These are phyloP conservation scores for Neuroterus valhalla DNA, from an alignment of 1,140 invertebrate genomes.

Conservation along the genomic window DNA sequence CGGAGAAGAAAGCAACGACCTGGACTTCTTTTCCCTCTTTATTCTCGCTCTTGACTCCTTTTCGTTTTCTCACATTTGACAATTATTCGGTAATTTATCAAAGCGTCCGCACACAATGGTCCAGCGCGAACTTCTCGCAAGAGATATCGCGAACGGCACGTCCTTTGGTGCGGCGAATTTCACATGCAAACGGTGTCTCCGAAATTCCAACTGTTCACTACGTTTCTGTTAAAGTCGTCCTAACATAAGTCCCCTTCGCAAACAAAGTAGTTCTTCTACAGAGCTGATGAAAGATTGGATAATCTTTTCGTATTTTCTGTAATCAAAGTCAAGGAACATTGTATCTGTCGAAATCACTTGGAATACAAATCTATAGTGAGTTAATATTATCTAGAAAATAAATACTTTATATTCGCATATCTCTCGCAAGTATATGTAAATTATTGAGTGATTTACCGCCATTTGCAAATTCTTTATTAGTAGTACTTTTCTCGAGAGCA, in stretches of 20 bases:
- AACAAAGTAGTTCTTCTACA: background rate
- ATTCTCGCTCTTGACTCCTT: conserved; percentile 37
- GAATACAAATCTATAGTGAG: conserved; percentile 11
- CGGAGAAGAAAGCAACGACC: conserved; percentile 38
- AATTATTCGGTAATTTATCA: conserved; percentile 77
- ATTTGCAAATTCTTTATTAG: conserved; percentile 17
- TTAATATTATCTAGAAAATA: conserved; percentile 15
- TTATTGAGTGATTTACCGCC: conserved; percentile 5
- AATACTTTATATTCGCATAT: conserved; percentile 2
- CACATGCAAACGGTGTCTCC: conserved; percentile 60
- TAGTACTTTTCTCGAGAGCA: conserved; percentile 6
- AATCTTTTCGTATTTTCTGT: background rate
- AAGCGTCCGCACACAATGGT: conserved; percentile 71
- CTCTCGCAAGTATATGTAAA: conserved; percentile 9
- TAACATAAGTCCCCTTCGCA: conserved; percentile 28
- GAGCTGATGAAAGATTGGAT: background rate
- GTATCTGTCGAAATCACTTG: background rate
- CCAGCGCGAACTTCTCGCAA: conserved; percentile 54
- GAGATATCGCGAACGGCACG: conserved; percentile 54
- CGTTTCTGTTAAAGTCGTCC: background rate
- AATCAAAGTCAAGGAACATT: background rate
- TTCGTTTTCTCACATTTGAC: conserved; percentile 70
- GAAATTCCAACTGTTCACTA: conserved; percentile 43
- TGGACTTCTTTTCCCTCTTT: conserved; percentile 33
- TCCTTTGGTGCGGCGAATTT: conserved; percentile 50